Conservation (phyloP, 2,113 vertebrate genomes). For the Hippocampus guttulatus region DNA sequence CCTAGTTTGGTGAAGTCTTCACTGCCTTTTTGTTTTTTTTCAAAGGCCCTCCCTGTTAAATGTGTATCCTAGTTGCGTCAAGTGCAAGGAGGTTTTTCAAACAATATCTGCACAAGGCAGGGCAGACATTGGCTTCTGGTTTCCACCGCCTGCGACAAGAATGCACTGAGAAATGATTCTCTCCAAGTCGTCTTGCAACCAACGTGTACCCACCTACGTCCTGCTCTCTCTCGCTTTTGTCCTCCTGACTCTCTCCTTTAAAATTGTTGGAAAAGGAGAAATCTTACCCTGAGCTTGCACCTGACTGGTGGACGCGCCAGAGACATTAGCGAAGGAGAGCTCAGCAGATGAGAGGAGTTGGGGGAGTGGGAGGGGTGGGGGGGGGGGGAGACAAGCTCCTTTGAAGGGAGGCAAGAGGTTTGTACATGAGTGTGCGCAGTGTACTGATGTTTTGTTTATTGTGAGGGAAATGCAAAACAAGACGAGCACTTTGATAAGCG, state of each 20-base stretch:
- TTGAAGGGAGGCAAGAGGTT: slow-evolving; percentile 40
- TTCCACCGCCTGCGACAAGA: slow-evolving; percentile 31
- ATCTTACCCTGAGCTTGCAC: slow-evolving; percentile 44
- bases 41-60: slow-evolving; percentile 35
- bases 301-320: slow-evolving; percentile 57
- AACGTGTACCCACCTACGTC: slow-evolving; percentile 33
- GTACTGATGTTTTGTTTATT: slow-evolving; percentile 3
- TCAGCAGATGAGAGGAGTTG: slow-evolving; percentile 17
- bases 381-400: slow-evolving; percentile 54
- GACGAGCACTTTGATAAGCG: slow-evolving; percentile 21
- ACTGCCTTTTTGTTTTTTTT: slow-evolving; percentile 23
- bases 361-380: too few relatives aligned
- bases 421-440: slow-evolving; percentile 15
- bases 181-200: slow-evolving; percentile 15
- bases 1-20: slow-evolving; percentile 54
- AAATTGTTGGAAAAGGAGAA: slow-evolving; percentile 45
- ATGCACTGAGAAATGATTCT: slow-evolving; percentile 33
- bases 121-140: background rate
- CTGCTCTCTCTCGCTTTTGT: slow-evolving; percentile 45
- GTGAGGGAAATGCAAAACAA: slow-evolving; percentile 16
- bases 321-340: slow-evolving; percentile 50
- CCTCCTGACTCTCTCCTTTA: slow-evolving; percentile 38
- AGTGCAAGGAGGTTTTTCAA: slow-evolving; percentile 9
- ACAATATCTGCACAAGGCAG: slow-evolving; percentile 24
- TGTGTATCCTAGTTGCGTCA: background rate